A percentile compares a stretch with the other conserved stretches of the same genome.
Conservation (phyloP, 2,888 invertebrate species). For the Pseudoips prasinana region DNA sequence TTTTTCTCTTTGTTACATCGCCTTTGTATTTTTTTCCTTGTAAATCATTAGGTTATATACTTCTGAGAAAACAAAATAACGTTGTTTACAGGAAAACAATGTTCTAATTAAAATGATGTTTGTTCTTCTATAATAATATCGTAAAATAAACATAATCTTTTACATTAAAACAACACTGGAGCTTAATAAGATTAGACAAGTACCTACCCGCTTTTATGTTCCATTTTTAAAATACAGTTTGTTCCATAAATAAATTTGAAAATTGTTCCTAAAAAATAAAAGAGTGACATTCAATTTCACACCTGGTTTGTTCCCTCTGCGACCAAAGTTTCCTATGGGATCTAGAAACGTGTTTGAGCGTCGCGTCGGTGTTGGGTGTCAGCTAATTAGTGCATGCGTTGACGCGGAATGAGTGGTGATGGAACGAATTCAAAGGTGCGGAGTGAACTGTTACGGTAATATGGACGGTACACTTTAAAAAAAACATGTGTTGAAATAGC, state of each 20-base stretch:
- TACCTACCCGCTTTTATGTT: no score
- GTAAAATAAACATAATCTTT: no score
- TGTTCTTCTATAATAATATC: no score
- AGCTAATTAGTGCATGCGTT: slow-evolving; percentile 75
- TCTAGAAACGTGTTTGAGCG: slow-evolving; percentile 43
- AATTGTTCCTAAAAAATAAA: slow-evolving; percentile 39
- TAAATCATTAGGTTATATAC: no score
- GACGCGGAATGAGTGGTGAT: slow-evolving; percentile 67
- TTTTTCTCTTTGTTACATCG: slow-evolving; percentile 15
- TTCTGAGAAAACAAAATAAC: no score
- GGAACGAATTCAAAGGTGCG: slow-evolving; percentile 56
- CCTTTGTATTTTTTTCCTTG: slow-evolving; percentile 15
- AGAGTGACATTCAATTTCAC: slow-evolving; percentile 61
- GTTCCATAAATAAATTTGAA: no score
- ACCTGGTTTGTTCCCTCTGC: slow-evolving; percentile 54
- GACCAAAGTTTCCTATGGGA: slow-evolving; percentile 60
- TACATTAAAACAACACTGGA: no score
- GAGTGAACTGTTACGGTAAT: slow-evolving; percentile 46
- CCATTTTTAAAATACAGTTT: no score
- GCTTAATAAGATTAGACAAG: no score
- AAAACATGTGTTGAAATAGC: slow-evolving; percentile 10
- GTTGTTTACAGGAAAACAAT: no score
- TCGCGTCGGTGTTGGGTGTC: slow-evolving; percentile 57
- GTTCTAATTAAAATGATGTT: no score
- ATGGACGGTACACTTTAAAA: slow-evolving; percentile 13